Evolutionary conservation across 2,888 invertebrate genomes (phyloP).

Genomic region (Tipula helvola): DNA sequence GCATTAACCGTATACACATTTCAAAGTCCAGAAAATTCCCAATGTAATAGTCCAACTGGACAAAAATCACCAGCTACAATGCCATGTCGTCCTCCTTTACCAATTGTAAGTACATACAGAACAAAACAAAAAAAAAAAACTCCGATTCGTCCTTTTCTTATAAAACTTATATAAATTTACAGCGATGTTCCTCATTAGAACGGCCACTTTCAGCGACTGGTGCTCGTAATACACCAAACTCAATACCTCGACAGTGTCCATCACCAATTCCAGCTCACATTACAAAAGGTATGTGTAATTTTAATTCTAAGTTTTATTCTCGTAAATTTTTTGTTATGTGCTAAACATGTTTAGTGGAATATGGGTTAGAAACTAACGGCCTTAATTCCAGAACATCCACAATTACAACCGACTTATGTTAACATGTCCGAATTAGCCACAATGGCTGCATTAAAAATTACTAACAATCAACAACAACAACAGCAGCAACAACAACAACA

Average conservation of each 20-base stretch:
- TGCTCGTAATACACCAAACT: conserved; percentile 28
- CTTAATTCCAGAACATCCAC: conserved; percentile 18
- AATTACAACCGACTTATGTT: conserved; percentile 67
- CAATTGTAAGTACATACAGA: conserved; percentile 43
- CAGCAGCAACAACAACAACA: conserved; percentile 29
- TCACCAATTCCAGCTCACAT: conserved; percentile 63
- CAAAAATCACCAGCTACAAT: conserved; percentile 41
- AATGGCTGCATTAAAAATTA: conserved; percentile 64
- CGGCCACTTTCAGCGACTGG: conserved; percentile 52
- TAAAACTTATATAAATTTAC: conserved; percentile 18
- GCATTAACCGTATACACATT: conserved; percentile 80
- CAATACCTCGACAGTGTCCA: conserved; percentile 46
- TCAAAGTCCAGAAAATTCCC: conserved; percentile 54
- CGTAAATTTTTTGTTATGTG: neutral
- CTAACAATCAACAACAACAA: conserved; percentile 35
- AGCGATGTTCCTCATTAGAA: conserved; percentile 78
- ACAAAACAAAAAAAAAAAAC: neutral
- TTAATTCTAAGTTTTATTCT: neutral
- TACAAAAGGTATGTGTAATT: conserved; percentile 44
- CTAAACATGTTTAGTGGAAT: neutral
- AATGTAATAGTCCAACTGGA: conserved; percentile 26
- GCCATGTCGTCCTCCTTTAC: conserved; percentile 54
- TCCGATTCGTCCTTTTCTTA: neutral
- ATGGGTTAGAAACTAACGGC: neutral
- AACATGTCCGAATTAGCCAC: conserved; percentile 84